These are phyloP conservation scores for Macrotrachela quadricornifera DNA, from an alignment of 1,140 invertebrate species.

Conservation along the genomic window DNA sequence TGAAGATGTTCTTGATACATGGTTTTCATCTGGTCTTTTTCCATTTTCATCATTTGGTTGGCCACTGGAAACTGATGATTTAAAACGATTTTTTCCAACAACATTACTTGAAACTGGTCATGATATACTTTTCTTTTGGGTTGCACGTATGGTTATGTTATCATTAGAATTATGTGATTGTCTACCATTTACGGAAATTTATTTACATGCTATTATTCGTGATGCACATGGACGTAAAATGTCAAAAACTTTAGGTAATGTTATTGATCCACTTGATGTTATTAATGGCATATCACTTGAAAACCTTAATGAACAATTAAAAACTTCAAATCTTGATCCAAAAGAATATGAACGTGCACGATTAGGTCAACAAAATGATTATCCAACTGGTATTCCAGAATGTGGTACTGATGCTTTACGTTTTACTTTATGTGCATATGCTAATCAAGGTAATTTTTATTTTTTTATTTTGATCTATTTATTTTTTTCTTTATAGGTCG, in stretches of 20 bases:
- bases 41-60: constrained; percentile 21
- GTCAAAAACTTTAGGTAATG: constrained; percentile 31
- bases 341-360: constrained; percentile 63
- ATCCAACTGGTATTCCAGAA: constrained; percentile 90
- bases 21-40: constrained; percentile 30
- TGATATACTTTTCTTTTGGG: constrained; percentile 33
- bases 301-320: constrained; percentile 6
- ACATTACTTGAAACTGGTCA: constrained; percentile 28
- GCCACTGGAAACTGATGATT: constrained; percentile 24
- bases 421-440: constrained; percentile 78
- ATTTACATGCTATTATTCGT: constrained; percentile 22
- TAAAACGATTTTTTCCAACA: constrained; percentile 63
- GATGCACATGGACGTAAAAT: constrained; percentile 29
- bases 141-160: constrained; percentile 30
- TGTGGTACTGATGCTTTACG: constrained; percentile 93
- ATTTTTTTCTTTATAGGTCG: constrained; percentile 29
- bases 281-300: constrained; percentile 54
- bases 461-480: neutral
- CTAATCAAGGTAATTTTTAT: constrained; percentile 48
- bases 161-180: constrained; percentile 11
- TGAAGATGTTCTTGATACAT: constrained; percentile 31
- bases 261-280: constrained; percentile 59
- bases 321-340: constrained; percentile 51
- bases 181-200: constrained; percentile 14
- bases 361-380: constrained; percentile 55